Evolutionary conservation across 2,888 invertebrate species (phyloP), one percentile per base, ranked within the genome.

Genomic region (Rapana venosa): DNA sequence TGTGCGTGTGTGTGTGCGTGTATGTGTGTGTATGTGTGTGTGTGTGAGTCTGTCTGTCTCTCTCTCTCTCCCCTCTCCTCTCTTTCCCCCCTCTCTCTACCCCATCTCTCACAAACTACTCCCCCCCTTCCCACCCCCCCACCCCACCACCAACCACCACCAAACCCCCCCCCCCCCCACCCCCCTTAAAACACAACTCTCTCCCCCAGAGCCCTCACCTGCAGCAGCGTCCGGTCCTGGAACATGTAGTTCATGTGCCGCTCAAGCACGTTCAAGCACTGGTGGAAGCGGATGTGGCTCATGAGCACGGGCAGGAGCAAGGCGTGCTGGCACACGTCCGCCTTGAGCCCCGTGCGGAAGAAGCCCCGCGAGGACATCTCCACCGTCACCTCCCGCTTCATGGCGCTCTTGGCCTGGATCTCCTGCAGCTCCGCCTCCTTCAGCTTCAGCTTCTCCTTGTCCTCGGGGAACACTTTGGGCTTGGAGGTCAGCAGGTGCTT

Each of bases 241-340:
- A 99, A 99, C 92, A 97, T 97, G 94, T 99, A 99, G 1, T 97
- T 97, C 47, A 97, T 94, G 47, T 97, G 97, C 30, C 97, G 96
- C 96, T 99, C 99, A 0, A 99, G 96, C 26, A 97, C 97, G 93
- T 98, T 97, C 56, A 99, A 96, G 0, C 99, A 98, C 93, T 98
- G 98, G 96, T 99, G 99, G 96, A 99, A 99, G 66, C 99, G 97
- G 58, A 99, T 97, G 95, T 99, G 99, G 13, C 98, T 98, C 0
- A 99, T 98, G 35, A 99, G 96, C 0, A 99, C 98, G 0, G 99
- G 99, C 87, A 99, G 97, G 83, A 99, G 96, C 98, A 99, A 98
- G 0, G 99, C 99, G 96, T 99, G 99, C 97, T 98, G 98, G 20
- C 99, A 98, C 84, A 99, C 97, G 95, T 99, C 99, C 94, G 99